phyloP scores from a whole-genome alignment of 1,140 invertebrate species.

The Heliconius eleuchia region DNA sequence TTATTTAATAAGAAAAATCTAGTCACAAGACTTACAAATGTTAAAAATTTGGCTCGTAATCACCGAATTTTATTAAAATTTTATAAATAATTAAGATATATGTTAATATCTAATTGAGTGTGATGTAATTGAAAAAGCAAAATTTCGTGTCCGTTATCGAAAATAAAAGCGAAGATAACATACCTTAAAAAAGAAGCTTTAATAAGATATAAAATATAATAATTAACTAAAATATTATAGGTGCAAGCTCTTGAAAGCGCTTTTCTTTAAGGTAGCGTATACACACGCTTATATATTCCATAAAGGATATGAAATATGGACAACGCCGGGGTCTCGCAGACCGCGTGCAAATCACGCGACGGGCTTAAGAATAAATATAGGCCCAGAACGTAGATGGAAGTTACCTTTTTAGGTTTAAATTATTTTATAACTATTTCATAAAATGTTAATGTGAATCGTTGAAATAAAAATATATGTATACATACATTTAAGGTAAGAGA shows the following conservation, averaged over 20 bases:
- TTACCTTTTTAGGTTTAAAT: slow-evolving; percentile 79
- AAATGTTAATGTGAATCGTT: slow-evolving; percentile 73
- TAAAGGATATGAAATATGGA: slow-evolving; percentile 10
- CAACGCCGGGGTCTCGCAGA: slow-evolving; percentile 7
- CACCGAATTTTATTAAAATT: slow-evolving; percentile 68
- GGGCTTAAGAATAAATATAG: slow-evolving; percentile 21
- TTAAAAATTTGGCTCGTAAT: slow-evolving; percentile 73
- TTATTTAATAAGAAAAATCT: slow-evolving; percentile 79
- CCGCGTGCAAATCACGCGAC: slow-evolving; percentile 21
- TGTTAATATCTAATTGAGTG: slow-evolving; percentile 55
- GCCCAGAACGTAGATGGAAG: slow-evolving; percentile 59
- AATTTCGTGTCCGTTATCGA: slow-evolving; percentile 17
- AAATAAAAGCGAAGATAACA: not conserved
- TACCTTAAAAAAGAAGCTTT: not conserved
- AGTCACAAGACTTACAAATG: slow-evolving; percentile 80
- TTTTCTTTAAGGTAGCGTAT: not conserved
- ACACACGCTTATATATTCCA: slow-evolving; percentile 5
- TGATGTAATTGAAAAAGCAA: slow-evolving; percentile 38
- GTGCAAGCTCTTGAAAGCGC: not conserved
- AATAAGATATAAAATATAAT: not conserved
- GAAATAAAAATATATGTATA: slow-evolving; percentile 53
- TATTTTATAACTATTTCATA: slow-evolving; percentile 76
- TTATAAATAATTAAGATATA: slow-evolving; percentile 66
- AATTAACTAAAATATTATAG: not conserved
- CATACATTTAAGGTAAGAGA: slow-evolving; percentile 61